Evolutionary conservation across 35 echinoderm and acorn worm species (phyloP).

Genomic region (Heliocidaris tuberculata): DNA sequence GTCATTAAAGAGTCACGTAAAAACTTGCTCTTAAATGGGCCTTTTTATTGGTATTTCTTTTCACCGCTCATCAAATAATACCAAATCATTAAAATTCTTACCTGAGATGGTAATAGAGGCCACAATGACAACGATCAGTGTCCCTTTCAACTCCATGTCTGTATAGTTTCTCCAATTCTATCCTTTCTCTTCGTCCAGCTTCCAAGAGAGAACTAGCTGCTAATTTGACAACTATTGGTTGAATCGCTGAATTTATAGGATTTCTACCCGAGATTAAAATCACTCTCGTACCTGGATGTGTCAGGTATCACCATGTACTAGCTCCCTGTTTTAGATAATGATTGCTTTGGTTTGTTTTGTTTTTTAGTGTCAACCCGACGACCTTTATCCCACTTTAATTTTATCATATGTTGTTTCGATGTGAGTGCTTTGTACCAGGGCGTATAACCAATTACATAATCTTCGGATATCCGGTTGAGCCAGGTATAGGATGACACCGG

Average conservation of each 20-base stretch:
- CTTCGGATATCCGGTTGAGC: neutral
- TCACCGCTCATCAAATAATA: too few species aligned
- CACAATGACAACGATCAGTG: neutral
- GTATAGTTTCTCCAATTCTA: neutral
- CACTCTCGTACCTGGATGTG: neutral
- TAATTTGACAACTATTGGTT: neutral
- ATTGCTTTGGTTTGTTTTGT: neutral
- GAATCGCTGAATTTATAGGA: neutral
- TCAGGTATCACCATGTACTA: neutral
- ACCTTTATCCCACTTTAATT: neutral
- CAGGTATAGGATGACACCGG: neutral
- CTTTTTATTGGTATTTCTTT: too few species aligned
- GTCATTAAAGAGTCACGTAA: too few species aligned
- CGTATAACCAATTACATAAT: neutral
- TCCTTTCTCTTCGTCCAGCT: neutral
- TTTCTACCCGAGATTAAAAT: neutral
- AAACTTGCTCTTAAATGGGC: too few species aligned
- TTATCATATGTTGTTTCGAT: neutral
- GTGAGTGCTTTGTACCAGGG: neutral
- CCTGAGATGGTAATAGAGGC: neutral
- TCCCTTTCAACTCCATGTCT: neutral
- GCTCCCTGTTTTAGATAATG: neutral
- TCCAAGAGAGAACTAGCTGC: neutral
- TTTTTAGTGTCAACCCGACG: neutral
- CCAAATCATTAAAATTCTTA: neutral